Evolutionary conservation across 1,140 invertebrate genomes (phyloP), one percentile per base, ranked within the genome.

Genomic region (Octopus bimaculoides): DNA sequence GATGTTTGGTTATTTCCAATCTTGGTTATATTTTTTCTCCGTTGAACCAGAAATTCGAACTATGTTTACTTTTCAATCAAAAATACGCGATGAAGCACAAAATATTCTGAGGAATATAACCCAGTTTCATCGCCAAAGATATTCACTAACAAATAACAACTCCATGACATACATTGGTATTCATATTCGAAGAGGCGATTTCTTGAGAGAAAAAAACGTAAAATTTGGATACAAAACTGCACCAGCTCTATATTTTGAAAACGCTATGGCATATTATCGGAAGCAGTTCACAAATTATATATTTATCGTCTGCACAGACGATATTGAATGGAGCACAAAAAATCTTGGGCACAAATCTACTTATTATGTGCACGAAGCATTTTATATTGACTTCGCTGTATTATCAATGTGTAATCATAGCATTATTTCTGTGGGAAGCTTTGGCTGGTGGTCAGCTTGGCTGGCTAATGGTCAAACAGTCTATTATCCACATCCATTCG

Each of bases 401-500:
- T 77, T 87, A 17, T 52, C 83, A 8, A 12, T 81, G 14, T 86
- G 85, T 56, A 83, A 88, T 76, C 86, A 88, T 78, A 82, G 81
- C 5, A 87, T 88, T 20, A 84, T 86, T 69, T 84, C 84, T 0
- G 84, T 84, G 7, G 87, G 87, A 3, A 83, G 83, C n/a, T 87
- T 87, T 80, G 83, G 86, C 9, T 88, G 86, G 86, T 88, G 87
- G 87, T 83, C 83, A 6, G 84, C 80, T 5, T 88, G 82, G 79
- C 77, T 87, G 61, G 84, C 84, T 12, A 82, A 83, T 20, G 88
- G 88, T 0, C 82, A 79, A 54, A 84, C 82, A 61, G 71, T 86
- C 5, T 85, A 84, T 69, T 86, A 83, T 73, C 85, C 84, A 75
- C 75, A 83, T 76, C 84, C 81, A 10, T 80, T 82, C 10, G 76